Conservation (phyloP, 2,797 vertebrate species). For the Sandelia bainsii region DNA sequence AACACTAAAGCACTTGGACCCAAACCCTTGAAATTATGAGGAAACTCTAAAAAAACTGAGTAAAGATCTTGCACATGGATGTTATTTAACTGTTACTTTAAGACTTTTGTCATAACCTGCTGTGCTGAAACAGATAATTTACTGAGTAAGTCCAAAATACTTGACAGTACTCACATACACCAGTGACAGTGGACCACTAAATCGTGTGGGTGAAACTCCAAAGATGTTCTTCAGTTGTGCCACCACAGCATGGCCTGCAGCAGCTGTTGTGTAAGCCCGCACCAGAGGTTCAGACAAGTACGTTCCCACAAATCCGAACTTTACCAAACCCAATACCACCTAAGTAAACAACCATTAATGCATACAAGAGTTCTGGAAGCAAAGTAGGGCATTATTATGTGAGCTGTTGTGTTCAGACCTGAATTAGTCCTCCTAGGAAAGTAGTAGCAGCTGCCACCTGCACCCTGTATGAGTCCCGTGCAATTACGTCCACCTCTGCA, state of each 20-base stretch:
- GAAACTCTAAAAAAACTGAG: not conserved
- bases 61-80: not conserved
- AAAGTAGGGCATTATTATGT: not conserved
- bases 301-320: slow-evolving; percentile 96
- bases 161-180: slow-evolving; percentile 83
- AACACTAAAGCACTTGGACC: not conserved
- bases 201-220: slow-evolving; percentile 82
- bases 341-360: slow-evolving; percentile 61
- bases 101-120: not conserved
- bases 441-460: slow-evolving; percentile 91
- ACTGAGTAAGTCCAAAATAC: slow-evolving; percentile 5
- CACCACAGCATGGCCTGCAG: slow-evolving; percentile 90
- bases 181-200: slow-evolving; percentile 85
- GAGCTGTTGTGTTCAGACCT: slow-evolving; percentile 81
- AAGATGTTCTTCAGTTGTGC: slow-evolving; percentile 95
- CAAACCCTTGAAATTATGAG: not conserved
- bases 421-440: slow-evolving; percentile 91
- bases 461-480: slow-evolving; percentile 85
- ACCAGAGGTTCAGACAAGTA: slow-evolving; percentile 96
- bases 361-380: not conserved
- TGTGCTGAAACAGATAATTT: not conserved
- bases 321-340: slow-evolving; percentile 91
- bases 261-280: slow-evolving; percentile 93
- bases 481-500: slow-evolving; percentile 72
- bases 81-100: not conserved